Base-by-base conservation (phyloP, 1,140 invertebrate genomes). In the Telenomus remus region DNA sequence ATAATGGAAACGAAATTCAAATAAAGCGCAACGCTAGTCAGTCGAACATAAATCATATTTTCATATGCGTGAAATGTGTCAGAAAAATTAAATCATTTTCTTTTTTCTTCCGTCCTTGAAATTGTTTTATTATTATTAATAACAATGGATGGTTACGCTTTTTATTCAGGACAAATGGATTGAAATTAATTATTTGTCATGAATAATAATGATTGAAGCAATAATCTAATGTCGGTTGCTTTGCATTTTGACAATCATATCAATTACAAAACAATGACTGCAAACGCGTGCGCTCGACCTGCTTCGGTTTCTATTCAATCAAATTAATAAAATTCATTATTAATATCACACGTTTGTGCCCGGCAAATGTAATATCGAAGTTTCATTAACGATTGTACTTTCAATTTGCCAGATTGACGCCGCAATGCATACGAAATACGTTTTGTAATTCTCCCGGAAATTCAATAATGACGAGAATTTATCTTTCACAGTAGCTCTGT, bases 1-100 rank as follows among this genome's bases (percentile, higher is more conserved):
- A 76, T 76, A 65, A 76, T 76, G 60, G 49, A 65, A 61, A 66
- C 68, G 57, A 75, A 75, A 55, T 68, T 56, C 57, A 64, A 64
- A 75, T 75, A 69, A 75, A 64, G 42, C 60, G 55, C 48, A 54
- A 69, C 19, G 19, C 19, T 27, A 27, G 19, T 27, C 19, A 27
- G 19, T 27, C 19, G 19, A 27, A 27, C 19, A 27, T 27, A 27
- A 27, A 27, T 27, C 19, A 27, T 27, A 27, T 27, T 27, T 27
- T 27, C 19, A 27, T 27, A 27, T 27, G 19, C 19, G 6, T 27
- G 19, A 27, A 27, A 27, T 27, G 19, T 27, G 19, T 27, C 6
- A 27, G 19, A 27, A 27, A 27, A 27, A 27, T n/a, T n/a, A 27
- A 27, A 27, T 27, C n/a, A n/a, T n/a, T n/a, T n/a, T n/a, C n/a